A percentile compares a stretch with the other conserved stretches of the same genome.
phyloP scores from a whole-genome alignment of 2,888 invertebrate species.

The Leptopilina syphax region DNA sequence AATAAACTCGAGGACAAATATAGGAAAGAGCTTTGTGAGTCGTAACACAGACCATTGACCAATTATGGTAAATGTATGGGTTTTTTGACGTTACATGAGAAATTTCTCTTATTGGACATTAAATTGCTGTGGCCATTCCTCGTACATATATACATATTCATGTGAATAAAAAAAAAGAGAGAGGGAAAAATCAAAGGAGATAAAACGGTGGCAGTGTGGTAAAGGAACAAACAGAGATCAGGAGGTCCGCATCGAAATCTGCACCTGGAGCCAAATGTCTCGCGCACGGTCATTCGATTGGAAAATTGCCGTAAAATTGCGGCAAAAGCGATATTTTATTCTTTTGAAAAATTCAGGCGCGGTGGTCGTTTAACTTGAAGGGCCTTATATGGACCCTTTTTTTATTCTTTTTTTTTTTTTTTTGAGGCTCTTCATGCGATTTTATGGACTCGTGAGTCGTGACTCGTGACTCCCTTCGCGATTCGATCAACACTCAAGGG shows the following conservation, averaged over 20 bases:
- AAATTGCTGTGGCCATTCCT: conserved; percentile 24
- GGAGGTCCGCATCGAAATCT: conserved; percentile 30
- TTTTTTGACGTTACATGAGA: conserved; percentile 38
- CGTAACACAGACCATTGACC: conserved; percentile 40
- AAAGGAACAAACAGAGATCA: conserved; percentile 32
- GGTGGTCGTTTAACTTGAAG: conserved; percentile 33
- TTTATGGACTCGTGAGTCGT: conserved; percentile 62
- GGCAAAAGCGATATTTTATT: conserved; percentile 74
- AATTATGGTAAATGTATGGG: conserved; percentile 35
- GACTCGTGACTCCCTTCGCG: conserved; percentile 40
- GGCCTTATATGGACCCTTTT: conserved; percentile 47
- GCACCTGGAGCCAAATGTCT: conserved; percentile 40
- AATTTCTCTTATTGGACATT: conserved; percentile 31
- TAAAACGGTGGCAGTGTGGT: conserved; percentile 22
- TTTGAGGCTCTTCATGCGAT: conserved; percentile 65
- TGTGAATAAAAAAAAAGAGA: neutral
- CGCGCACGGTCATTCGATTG: conserved; percentile 65
- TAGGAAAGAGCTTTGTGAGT: conserved; percentile 31
- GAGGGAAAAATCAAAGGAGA: neutral
- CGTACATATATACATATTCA: neutral
- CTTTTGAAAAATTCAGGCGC: conserved; percentile 59
- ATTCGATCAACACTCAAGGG: conserved; percentile 38
- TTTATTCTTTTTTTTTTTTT: too few relatives aligned
- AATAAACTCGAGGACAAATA: conserved; percentile 33
- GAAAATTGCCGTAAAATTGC: conserved; percentile 77